Evolutionary conservation across 2,113 vertebrate species (phyloP).

Genomic region (Opisthocomus hoazin): DNA sequence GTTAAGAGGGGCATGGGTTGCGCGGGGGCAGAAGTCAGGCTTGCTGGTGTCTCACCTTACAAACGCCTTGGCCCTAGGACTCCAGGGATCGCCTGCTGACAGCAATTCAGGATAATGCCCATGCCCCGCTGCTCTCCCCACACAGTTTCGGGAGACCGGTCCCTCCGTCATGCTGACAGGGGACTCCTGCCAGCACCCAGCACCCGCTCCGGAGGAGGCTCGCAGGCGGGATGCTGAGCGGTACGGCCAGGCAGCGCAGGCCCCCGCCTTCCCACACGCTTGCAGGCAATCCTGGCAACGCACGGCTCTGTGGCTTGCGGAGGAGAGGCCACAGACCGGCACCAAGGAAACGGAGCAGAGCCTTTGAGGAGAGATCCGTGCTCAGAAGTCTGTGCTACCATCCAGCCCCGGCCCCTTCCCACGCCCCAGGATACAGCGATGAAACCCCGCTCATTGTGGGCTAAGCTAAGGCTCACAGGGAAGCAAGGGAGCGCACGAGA

Average conservation of each 20-base stretch:
- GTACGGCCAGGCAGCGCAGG: accelerated
- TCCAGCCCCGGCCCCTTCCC: not conserved
- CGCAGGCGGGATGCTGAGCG: not conserved
- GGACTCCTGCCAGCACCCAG: not conserved
- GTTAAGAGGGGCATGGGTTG: not conserved
- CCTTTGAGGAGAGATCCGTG: not conserved
- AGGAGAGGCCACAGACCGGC: not conserved
- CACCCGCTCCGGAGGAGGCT: not conserved
- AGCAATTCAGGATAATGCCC: not conserved
- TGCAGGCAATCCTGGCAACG: accelerated
- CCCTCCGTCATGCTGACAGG: not conserved
- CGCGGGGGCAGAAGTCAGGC: accelerated
- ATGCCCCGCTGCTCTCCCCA: accelerated
- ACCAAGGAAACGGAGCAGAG: not conserved
- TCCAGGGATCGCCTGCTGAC: not conserved
- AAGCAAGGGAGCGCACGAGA: not conserved
- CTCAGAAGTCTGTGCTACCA: not conserved
- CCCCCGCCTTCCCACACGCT: not conserved
- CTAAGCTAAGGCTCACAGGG: not conserved
- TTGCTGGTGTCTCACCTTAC: not conserved
- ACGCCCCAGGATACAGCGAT: not conserved
- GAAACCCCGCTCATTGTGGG: not conserved
- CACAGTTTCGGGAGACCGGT: not conserved
- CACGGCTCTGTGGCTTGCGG: accelerated
- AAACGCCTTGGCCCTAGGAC: not conserved